A percentile compares a stretch with the other conserved stretches of the same genome.
phyloP scores from a whole-genome alignment of 2,888 invertebrate genomes.

The Entomobrya proxima region DNA sequence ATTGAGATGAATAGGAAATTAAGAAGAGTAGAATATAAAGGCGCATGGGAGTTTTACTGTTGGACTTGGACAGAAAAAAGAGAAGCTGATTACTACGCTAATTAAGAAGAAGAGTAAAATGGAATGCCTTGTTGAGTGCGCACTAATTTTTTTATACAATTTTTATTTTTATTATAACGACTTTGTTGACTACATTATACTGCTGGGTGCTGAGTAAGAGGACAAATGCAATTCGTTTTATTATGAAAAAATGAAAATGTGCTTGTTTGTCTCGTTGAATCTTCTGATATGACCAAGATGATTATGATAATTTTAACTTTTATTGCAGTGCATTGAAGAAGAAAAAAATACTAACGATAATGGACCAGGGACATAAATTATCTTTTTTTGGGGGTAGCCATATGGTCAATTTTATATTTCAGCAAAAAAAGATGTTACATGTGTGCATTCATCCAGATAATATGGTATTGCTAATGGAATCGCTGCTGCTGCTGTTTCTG shows the following conservation, averaged over 20 bases:
- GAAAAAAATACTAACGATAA: too few relatives aligned
- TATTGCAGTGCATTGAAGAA: neutral
- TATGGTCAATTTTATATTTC: neutral
- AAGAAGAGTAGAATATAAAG: neutral
- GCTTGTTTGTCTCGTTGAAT: neutral
- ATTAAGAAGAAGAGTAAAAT: too few relatives aligned
- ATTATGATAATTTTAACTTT: neutral
- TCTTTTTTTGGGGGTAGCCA: neutral
- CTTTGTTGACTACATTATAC: too few relatives aligned
- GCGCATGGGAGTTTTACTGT: too few relatives aligned
- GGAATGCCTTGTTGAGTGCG: too few relatives aligned
- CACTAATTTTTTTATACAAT: too few relatives aligned
- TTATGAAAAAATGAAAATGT: neutral
- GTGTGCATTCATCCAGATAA: neutral
- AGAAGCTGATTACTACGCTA: neutral
- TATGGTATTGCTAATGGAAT: slow-evolving; percentile 1
- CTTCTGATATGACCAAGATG: neutral
- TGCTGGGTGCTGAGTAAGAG: too few relatives aligned
- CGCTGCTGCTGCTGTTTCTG: neutral
- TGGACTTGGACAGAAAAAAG: too few relatives aligned
- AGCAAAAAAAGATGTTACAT: too few relatives aligned
- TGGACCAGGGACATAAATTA: too few relatives aligned
- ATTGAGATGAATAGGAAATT: slow-evolving; percentile 23
- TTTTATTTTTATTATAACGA: too few relatives aligned
- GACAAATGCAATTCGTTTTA: too few relatives aligned